Evolutionary conservation across 30 jellyfish, hydroid and myxozoan species (phyloP).

Genomic region (Hydractinia echinata): DNA sequence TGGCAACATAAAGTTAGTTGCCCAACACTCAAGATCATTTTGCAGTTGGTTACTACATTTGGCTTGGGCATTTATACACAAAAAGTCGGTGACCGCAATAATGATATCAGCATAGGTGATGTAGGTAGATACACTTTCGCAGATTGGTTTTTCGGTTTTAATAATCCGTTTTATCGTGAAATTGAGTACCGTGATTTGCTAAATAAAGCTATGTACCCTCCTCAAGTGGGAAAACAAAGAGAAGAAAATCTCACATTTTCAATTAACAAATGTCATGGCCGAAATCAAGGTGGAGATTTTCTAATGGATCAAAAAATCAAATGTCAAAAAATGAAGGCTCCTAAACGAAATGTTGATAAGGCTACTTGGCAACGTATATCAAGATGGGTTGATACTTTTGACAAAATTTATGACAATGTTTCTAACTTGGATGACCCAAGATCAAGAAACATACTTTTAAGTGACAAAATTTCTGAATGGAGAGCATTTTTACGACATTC

Average conservation of each 20-base stretch:
- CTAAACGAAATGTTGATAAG: not conserved
- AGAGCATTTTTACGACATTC: slow-evolving; percentile 13
- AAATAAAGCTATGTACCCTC: not conserved
- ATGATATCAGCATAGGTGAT: not conserved
- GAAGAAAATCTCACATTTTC: slow-evolving; percentile 11
- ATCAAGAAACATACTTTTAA: not conserved
- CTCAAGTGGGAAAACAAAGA: not conserved
- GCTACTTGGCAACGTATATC: slow-evolving; percentile 9
- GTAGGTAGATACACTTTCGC: not conserved
- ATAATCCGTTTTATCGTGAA: slow-evolving; percentile 10
- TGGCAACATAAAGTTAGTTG: not conserved
- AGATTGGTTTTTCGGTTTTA: slow-evolving; percentile 1
- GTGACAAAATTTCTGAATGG: slow-evolving; percentile 4
- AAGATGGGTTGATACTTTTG: slow-evolving; percentile 4
- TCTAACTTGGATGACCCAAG: not conserved
- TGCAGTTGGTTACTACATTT: not conserved
- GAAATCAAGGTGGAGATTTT: slow-evolving; percentile 17
- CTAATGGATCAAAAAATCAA: slow-evolving; percentile 6
- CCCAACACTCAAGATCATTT: not conserved
- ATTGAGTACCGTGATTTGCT: slow-evolving; percentile 6
- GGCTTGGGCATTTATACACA: slow-evolving; percentile 5
- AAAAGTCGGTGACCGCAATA: not conserved
- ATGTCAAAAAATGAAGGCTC: slow-evolving; percentile 1
- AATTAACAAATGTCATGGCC: not conserved
- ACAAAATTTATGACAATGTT: not conserved